Base-by-base conservation (phyloP, 1,140 invertebrate genomes). In the Atta texana region DNA sequence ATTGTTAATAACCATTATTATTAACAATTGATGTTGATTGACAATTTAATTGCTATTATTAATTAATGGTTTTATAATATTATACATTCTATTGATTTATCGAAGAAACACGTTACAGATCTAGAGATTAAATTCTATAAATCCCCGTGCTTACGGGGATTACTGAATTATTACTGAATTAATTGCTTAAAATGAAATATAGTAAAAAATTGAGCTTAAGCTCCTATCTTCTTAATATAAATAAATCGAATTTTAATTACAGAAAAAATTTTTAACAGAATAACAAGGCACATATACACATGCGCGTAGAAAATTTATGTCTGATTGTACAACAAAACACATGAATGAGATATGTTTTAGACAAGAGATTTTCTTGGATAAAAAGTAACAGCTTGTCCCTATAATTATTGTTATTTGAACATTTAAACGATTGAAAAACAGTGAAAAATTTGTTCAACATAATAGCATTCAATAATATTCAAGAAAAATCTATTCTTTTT, bases 401-500 rank as follows among this genome's bases (percentile, higher is more conserved):
- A 53, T 80, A 34, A 39, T 31, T 68, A 39, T 80, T 7, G 5
- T 34, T 53, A 44, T 78, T 28, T 80, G 6, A 68, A 80, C 24
- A 28, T 80, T n/a, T 80, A 24, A 80, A 80, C 28, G 63, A 16
- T 68, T 55, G n/a, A 66, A 51, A 80, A 80, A 80, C 7, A 24
- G 12, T 24, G 14, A 31, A 57, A 51, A 14, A 14, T 55, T 24
- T 14, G 7, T 39, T 39, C 44, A 39, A 24, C 6, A 21, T 10
- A 59, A 34, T 18, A 31, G 28, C 16, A 21, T 66, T n/a, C 12
- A 16, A 28, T 21, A 24, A 39, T n/a, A 34, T 64, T 12, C 10
- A 21, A 10, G 7, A 18, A 39, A 55, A 69, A 80, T 7, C 16
- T 31, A 39, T 34, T 69, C 14, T 69, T 69, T 55, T 34, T 14